phyloP scores from a whole-genome alignment of 2,113 vertebrate genomes.

The Grammomys dolichurus region DNA sequence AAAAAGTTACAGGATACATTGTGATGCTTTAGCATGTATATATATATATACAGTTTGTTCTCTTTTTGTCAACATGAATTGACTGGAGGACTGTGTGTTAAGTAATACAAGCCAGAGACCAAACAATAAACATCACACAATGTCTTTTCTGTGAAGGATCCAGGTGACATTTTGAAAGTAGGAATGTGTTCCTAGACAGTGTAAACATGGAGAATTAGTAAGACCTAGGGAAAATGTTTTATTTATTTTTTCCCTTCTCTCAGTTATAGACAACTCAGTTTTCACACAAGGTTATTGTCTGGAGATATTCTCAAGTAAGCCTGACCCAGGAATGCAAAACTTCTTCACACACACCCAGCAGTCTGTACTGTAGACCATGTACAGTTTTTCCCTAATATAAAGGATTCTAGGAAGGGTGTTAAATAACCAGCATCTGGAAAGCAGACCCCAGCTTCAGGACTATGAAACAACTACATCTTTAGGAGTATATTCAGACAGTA shows the following conservation, averaged over 20 bases:
- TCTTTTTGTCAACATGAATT: background rate
- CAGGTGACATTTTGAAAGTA: background rate
- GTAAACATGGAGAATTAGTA: background rate
- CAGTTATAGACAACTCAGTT: background rate
- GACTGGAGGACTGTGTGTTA: background rate
- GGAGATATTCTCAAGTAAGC: rapidly evolving
- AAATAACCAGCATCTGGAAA: background rate
- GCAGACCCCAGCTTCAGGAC: too few species aligned
- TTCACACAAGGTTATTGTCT: rapidly evolving
- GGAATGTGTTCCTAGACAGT: background rate
- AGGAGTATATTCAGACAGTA: background rate
- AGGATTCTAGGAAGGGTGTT: too few species aligned
- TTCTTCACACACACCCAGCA: background rate
- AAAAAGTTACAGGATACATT: background rate
- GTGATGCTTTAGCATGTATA: background rate
- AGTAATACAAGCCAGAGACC: background rate
- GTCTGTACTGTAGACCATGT: rapidly evolving
- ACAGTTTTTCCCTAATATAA: background rate
- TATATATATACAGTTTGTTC: background rate
- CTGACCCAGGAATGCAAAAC: too few species aligned
- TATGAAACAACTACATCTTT: rapidly evolving
- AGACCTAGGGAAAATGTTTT: background rate
- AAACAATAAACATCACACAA: background rate
- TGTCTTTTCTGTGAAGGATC: background rate
- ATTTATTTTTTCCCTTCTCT: background rate